Conservation (phyloP, 2,113 vertebrate species). For the Triplophysa tibetana region DNA sequence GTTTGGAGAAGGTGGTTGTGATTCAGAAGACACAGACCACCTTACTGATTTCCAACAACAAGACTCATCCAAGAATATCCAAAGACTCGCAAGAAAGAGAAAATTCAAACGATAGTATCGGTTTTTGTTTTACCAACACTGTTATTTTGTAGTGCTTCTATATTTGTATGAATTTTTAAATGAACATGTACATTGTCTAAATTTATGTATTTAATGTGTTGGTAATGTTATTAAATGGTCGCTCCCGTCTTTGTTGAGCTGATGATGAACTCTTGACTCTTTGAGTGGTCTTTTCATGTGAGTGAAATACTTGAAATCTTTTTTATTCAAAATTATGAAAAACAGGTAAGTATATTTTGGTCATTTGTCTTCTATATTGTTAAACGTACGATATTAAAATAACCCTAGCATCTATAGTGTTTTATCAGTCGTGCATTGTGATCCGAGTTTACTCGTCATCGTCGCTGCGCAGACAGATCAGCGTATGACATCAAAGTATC, state of each 20-base stretch:
- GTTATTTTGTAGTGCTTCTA: constrained; percentile 22
- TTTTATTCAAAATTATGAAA: too few species aligned
- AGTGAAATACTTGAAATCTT: too few species aligned
- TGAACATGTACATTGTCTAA: constrained; percentile 33
- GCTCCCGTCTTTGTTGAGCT: background rate
- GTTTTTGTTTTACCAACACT: constrained; percentile 2
- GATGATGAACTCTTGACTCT: too few species aligned
- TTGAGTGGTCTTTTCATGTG: too few species aligned
- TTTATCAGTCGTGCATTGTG: too few species aligned
- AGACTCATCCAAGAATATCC: constrained; percentile 50
- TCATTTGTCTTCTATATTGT: too few species aligned
- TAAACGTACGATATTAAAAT: too few species aligned
- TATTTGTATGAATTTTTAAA: constrained; percentile 45
- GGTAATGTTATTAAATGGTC: background rate
- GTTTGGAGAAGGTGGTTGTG: constrained; percentile 28
- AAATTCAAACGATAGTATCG: constrained; percentile 50
- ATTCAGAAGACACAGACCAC: constrained; percentile 77
- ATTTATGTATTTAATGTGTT: constrained; percentile 37
- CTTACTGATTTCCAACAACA: constrained; percentile 76
- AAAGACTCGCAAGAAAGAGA: constrained; percentile 55
- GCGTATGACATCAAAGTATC: too few species aligned
- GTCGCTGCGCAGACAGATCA: too few species aligned
- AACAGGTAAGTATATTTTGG: too few species aligned
- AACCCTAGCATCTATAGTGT: too few species aligned
- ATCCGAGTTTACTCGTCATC: too few species aligned